Base-by-base conservation (phyloP, 2,888 invertebrate genomes). In the Anticlea derivata region DNA sequence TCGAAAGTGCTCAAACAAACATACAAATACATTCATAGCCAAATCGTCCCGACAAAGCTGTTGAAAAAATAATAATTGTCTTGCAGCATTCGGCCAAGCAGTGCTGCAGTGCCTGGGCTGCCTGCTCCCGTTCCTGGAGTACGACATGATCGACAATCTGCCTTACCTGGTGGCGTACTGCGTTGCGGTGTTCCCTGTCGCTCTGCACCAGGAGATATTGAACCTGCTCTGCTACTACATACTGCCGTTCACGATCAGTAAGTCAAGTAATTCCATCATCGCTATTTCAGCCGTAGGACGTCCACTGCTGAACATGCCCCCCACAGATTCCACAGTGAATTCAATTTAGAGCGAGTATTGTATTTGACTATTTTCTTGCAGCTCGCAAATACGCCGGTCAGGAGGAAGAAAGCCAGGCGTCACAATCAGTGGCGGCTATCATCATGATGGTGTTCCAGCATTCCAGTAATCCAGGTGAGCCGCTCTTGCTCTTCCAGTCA, bases 381-480 rank as follows among this genome's bases (percentile, higher is more conserved):
- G 95, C 94, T 7, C 93, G 96, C 33, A 93, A 93, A 67, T 94
- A 92, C 59, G 82, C 92, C 2, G 94, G 94, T n/a, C 93, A 94
- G 68, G 94, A 93, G 58, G 93, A 94, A 59, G 96, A 96, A 71
- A 95, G 94, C 65, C 94, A 95, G 65, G 95, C 96, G 7, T 95
- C 95, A 54, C 96, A 96, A 73, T 96, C 96, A 1, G 95, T 97
- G 2, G 96, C 98, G 0, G 96, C 98, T 26, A 97, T 99, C 47
- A 94, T 99, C 52, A 98, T 99, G 96, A 96, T 99, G 94, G 96
- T 99, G 22, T 96, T 99, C 75, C 99, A 99, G 79, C 98, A 99
- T 80, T 97, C 98, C 0, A 95, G 93, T 59, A 98, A 98, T 85
- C 96, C 97, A 70, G 96, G 97, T 96, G 11, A 30, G 38, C 13